Evolutionary conservation across 2,888 invertebrate genomes (phyloP), one percentile per base, ranked within the genome.

Genomic region (Hemicrepidius hirtus): DNA sequence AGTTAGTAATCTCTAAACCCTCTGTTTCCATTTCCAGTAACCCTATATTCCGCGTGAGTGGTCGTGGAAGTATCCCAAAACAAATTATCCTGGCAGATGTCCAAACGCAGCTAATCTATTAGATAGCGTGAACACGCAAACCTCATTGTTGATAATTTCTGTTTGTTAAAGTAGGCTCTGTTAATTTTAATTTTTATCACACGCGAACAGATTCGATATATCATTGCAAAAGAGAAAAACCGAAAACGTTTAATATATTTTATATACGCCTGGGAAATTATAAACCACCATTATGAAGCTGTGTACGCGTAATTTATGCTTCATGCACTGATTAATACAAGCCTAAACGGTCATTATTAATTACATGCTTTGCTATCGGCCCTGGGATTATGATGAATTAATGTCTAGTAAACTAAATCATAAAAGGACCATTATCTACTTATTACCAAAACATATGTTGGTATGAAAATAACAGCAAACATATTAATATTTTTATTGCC

Each of bases 401-500:
- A 40, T 57, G 18, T 18, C 59, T 20, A 41, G 41, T 59, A 41
- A 59, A 49, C 67, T 44, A 68, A 59, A 60, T 68, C 40, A 64
- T 63, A 69, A 63, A 69, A 62, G 6, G 21, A n/a, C 6, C 40
- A 69, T 69, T 69, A 69, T 63, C 63, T 63, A 46, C 32, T 55
- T 69, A 64, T 53, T 44, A 63, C 53, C 13, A 21, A 69, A 64
- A 64, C 69, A 69, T 69, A 69, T 69, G 69, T 62, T 68, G 18
- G 49, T 50, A 32, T 46, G 50, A 60, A 68, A 32, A 24, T 37
- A 40, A 40, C 37, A 57, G 24, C 53, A 55, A 69, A 50, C 57
- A 67, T 57, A 44, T 41, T 67, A 57, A 59, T 55, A 37, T 18
- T 53, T 55, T 53, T 66, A 66, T 66, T 53, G 41, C 55, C 55